phyloP scores from a whole-genome alignment of 1,140 invertebrate genomes.

The Listronotus bonariensis region DNA sequence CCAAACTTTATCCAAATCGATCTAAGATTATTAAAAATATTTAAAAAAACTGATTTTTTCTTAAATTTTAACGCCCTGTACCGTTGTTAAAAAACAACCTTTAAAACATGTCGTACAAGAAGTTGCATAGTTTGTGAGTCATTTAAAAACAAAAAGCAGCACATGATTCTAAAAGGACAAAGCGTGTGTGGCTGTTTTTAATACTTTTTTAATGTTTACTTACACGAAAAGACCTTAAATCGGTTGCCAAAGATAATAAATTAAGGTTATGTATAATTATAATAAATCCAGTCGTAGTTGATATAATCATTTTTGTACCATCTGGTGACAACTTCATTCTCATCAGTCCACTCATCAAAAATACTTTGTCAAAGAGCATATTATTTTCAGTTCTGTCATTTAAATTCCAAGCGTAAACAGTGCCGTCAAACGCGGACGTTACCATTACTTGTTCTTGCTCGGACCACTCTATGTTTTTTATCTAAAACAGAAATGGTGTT shows the following conservation, averaged over 20 bases:
- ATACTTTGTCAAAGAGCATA: conserved; percentile 79
- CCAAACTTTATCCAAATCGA: too few species aligned
- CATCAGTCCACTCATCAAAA: conserved; percentile 83
- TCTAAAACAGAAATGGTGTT: conserved; percentile 21
- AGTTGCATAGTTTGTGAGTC: too few species aligned
- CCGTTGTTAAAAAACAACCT: too few species aligned
- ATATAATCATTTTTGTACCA: conserved; percentile 85
- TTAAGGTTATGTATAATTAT: conserved; percentile 90
- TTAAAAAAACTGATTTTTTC: too few species aligned
- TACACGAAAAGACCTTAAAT: conserved; percentile 86
- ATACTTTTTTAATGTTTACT: conserved; percentile 30
- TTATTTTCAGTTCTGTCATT: conserved; percentile 83
- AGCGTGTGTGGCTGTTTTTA: too few species aligned
- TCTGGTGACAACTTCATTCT: conserved; percentile 84
- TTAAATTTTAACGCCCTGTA: too few species aligned
- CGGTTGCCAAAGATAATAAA: conserved; percentile 75
- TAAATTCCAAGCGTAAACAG: conserved; percentile 93
- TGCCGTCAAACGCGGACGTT: conserved; percentile 91
- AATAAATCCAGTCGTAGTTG: conserved; percentile 86
- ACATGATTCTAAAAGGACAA: too few species aligned
- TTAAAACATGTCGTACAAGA: too few species aligned
- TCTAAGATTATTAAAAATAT: too few species aligned
- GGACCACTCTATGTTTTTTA: conserved; percentile 95
- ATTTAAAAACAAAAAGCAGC: too few species aligned
- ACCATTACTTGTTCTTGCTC: conserved; percentile 82